These are phyloP conservation scores for Mesembrinibis cayennensis DNA, from an alignment of 2,113 vertebrate species.

Conservation along the genomic window DNA sequence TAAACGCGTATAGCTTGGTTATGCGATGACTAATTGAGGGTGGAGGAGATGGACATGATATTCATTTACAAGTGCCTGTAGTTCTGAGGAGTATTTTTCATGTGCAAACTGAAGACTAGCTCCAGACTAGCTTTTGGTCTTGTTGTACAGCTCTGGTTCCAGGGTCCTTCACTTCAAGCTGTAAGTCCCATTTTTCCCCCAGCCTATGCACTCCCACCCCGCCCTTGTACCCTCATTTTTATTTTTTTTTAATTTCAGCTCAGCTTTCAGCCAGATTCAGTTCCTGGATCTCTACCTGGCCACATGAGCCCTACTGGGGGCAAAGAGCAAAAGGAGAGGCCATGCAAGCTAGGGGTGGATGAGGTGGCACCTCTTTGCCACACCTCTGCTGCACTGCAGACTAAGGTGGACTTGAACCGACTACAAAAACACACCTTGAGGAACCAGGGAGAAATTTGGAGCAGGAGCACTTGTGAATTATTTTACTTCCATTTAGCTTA, in stretches of 20 bases:
- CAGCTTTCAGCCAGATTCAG: background rate
- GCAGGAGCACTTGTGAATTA: background rate
- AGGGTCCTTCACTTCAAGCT: background rate
- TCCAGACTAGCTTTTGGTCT: background rate
- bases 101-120: background rate
- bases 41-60: constrained; percentile 69
- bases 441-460: background rate
- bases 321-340: constrained; percentile 49
- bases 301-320: background rate
- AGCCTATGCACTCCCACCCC: background rate
- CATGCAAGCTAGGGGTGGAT: constrained; percentile 10
- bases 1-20: constrained; percentile 34
- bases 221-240: background rate
- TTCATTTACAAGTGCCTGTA: constrained; percentile 44
- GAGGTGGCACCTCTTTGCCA: constrained; percentile 4
- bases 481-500: background rate
- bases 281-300: constrained; percentile 8
- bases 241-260: background rate
- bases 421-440: background rate
- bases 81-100: constrained; percentile 35
- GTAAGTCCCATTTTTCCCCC: background rate
- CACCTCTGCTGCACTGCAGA: background rate
- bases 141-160: background rate
- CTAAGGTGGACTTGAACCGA: background rate
- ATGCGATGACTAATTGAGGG: constrained; percentile 64